phyloP scores from a whole-genome alignment of 2,888 invertebrate species.

The Lepidocyrtinus sp. region DNA sequence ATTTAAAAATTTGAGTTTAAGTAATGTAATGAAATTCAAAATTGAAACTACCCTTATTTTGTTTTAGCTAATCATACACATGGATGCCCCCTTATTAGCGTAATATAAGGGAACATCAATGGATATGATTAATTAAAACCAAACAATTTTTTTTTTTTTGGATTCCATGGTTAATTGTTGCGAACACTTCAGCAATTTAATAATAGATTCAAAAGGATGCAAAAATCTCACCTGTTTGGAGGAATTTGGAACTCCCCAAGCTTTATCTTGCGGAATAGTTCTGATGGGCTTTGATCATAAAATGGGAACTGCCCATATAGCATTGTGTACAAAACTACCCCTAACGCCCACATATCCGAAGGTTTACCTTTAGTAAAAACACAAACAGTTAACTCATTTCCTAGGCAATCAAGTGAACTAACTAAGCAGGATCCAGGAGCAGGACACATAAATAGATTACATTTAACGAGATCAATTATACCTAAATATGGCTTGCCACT shows the following conservation, averaged over 20 bases:
- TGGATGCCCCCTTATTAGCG: constrained; percentile 36
- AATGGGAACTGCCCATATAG: constrained; percentile 87
- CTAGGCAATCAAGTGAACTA: no score
- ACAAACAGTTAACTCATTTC: no score
- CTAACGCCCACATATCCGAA: constrained; percentile 88
- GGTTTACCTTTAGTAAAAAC: constrained; percentile 79
- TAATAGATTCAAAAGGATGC: background rate
- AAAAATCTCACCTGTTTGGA: constrained; percentile 75
- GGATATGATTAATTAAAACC: constrained; percentile 18
- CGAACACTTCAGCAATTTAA: no score
- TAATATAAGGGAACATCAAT: constrained; percentile 32
- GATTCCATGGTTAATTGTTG: constrained; percentile 4
- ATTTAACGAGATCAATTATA: no score
- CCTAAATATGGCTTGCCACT: constrained; percentile 84
- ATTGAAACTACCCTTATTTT: constrained; percentile 30
- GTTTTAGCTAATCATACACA: constrained; percentile 28
- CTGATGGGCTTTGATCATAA: constrained; percentile 82
- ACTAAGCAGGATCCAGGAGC: no score
- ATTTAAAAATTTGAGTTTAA: constrained; percentile 2
- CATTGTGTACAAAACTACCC: constrained; percentile 85
- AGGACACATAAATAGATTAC: no score
- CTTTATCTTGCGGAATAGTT: constrained; percentile 83
- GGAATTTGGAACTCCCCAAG: constrained; percentile 83
- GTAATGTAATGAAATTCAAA: no score
- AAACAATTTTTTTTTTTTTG: no score